A percentile compares a stretch with the other conserved stretches of the same genome.
Conservation (phyloP, 92 coral and sea anemone genomes). For the Phymanthus crucifer region DNA sequence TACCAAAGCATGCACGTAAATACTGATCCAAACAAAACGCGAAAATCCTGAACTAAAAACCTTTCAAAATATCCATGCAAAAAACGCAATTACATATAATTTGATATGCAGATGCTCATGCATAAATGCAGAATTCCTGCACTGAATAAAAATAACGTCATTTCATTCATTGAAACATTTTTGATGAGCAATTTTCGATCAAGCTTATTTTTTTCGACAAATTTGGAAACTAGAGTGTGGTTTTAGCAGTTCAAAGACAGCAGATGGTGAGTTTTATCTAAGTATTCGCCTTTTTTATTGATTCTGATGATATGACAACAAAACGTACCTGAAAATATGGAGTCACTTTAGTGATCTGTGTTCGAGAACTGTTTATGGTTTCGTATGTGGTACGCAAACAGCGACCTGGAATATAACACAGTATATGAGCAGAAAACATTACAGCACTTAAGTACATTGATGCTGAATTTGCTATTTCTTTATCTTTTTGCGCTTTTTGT, state of each 20-base stretch:
- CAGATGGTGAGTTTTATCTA: not conserved
- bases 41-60: not conserved
- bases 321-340: slow-evolving; percentile 25
- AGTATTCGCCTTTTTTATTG: not conserved
- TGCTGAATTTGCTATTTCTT: not conserved
- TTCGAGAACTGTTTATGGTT: not conserved
- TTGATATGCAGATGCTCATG: too few relatives aligned
- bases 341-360: not conserved
- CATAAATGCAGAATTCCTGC: too few relatives aligned
- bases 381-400: slow-evolving; percentile 10
- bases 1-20: not conserved
- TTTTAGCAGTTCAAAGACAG: too few relatives aligned
- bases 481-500: not conserved
- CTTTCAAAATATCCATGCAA: not conserved
- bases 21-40: not conserved
- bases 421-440: not conserved
- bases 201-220: too few relatives aligned
- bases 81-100: not conserved
- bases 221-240: too few relatives aligned
- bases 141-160: too few relatives aligned
- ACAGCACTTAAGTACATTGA: not conserved
- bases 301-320: not conserved
- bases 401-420: slow-evolving; percentile 8
- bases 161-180: too few relatives aligned
- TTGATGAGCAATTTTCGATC: too few relatives aligned